Conservation (phyloP, 2,113 vertebrate genomes). For the Elephas maximus region DNA sequence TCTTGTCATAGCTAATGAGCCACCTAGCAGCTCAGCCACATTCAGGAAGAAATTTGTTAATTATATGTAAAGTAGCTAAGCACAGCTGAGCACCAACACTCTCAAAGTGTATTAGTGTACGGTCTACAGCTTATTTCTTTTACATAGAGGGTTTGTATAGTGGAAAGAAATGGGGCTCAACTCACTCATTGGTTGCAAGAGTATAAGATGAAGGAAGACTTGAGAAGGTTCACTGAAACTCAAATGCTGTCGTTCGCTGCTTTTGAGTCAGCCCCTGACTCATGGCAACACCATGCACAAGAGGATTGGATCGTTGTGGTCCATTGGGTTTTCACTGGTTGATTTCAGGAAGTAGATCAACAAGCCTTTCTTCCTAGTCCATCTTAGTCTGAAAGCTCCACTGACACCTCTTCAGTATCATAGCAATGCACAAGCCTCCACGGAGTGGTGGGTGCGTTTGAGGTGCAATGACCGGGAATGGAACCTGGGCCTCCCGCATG, state of each 20-base stretch:
- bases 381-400: neutral
- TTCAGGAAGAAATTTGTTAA: conserved; percentile 60
- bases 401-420: neutral
- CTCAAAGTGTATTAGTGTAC: neutral
- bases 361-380: neutral
- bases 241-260: neutral
- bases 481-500: neutral
- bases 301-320: neutral
- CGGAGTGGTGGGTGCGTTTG: neutral
- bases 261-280: neutral
- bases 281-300: neutral
- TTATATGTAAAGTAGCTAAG: conserved; percentile 48
- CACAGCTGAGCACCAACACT: neutral
- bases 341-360: neutral
- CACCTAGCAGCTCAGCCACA: conserved; percentile 28
- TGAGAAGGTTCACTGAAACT: conserved; percentile 38
- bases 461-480: neutral
- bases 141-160: conserved; percentile 26
- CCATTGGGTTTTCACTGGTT: neutral
- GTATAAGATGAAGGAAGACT: conserved; percentile 53
- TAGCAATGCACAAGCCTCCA: neutral
- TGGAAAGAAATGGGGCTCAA: conserved; percentile 29
- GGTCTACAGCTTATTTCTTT: conserved; percentile 40
- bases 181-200: conserved; percentile 19
- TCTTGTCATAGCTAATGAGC: conserved; percentile 6